Conservation (phyloP, 2,797 vertebrate species). For the Enteromius mattozi region DNA sequence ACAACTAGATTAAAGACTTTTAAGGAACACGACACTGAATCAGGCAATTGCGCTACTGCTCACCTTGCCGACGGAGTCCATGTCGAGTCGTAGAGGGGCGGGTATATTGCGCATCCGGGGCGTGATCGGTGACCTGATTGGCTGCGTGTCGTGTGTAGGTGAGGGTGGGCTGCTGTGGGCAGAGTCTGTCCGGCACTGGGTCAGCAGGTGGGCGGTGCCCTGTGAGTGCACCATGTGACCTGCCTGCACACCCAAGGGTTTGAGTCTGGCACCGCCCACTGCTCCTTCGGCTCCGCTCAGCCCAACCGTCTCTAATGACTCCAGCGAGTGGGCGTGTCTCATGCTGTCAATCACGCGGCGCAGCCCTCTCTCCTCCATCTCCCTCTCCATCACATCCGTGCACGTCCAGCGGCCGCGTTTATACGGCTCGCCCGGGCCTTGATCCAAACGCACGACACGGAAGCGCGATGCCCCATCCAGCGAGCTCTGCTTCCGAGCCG, state of each 20-base stretch:
- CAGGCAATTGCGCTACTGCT: slow-evolving; percentile 29
- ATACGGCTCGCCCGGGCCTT: slow-evolving; percentile 78
- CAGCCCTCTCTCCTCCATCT: slow-evolving; percentile 68
- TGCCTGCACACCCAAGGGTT: slow-evolving; percentile 48
- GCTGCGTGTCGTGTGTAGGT: slow-evolving; percentile 38
- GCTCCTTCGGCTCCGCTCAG: slow-evolving; percentile 34
- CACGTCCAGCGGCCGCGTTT: slow-evolving; percentile 86
- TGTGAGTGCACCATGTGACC: slow-evolving; percentile 66
- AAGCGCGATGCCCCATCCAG: slow-evolving; percentile 81
- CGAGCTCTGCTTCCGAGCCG: slow-evolving; percentile 65
- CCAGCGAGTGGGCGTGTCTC: slow-evolving; percentile 84
- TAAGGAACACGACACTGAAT: neutral
- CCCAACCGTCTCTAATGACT: slow-evolving; percentile 81
- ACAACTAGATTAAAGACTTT: too few relatives aligned
- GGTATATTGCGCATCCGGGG: slow-evolving; percentile 64
- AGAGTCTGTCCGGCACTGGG: slow-evolving; percentile 47
- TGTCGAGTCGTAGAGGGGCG: slow-evolving; percentile 72
- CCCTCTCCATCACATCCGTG: slow-evolving; percentile 78
- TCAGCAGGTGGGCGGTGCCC: slow-evolving; percentile 61
- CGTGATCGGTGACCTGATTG: slow-evolving; percentile 35
- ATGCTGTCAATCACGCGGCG: slow-evolving; percentile 76
- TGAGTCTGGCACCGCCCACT: slow-evolving; percentile 49
- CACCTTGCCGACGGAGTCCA: slow-evolving; percentile 71
- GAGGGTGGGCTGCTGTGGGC: slow-evolving; percentile 66
- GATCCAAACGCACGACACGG: slow-evolving; percentile 83